Evolutionary conservation across 1,140 invertebrate species (phyloP).

Genomic region (Trachymyrmex cornetzi): DNA sequence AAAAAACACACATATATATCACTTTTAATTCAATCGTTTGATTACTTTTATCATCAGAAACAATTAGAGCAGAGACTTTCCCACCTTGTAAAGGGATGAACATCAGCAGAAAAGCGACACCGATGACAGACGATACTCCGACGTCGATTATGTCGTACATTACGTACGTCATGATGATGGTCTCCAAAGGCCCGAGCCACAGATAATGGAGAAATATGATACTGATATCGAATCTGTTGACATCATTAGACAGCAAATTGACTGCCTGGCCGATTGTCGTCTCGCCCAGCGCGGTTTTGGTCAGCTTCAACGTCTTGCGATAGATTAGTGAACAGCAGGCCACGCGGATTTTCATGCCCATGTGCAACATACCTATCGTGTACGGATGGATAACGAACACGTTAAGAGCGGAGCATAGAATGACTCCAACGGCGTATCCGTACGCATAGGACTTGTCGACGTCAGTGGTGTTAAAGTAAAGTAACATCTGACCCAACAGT

Average conservation of each 20-base stretch:
- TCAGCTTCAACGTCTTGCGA: slow-evolving; percentile 90
- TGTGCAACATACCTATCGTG: slow-evolving; percentile 91
- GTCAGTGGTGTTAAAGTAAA: slow-evolving; percentile 87
- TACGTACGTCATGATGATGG: slow-evolving; percentile 91
- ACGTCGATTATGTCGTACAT: slow-evolving; percentile 92
- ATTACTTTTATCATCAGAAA: not conserved
- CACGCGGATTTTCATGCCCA: slow-evolving; percentile 92
- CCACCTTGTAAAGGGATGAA: slow-evolving; percentile 94
- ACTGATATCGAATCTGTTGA: slow-evolving; percentile 90
- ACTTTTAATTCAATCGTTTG: not conserved
- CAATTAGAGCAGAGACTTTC: not conserved
- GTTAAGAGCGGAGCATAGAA: slow-evolving; percentile 88
- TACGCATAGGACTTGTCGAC: slow-evolving; percentile 88
- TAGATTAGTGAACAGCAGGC: slow-evolving; percentile 94
- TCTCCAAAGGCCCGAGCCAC: slow-evolving; percentile 92
- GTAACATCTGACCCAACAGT: slow-evolving; percentile 90
- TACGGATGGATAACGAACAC: slow-evolving; percentile 93
- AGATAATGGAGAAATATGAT: slow-evolving; percentile 90
- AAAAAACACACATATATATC: not conserved
- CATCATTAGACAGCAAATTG: slow-evolving; percentile 95
- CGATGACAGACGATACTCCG: slow-evolving; percentile 89
- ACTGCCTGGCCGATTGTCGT: slow-evolving; percentile 95
- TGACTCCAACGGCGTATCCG: slow-evolving; percentile 90
- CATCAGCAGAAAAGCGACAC: slow-evolving; percentile 92
- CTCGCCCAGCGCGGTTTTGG: slow-evolving; percentile 90